Percentiles rank a stretch among this genome's conserved stretches.
These are phyloP conservation scores for Escarpia spicata DNA, from an alignment of 2,888 invertebrate genomes.

Conservation along the genomic window DNA sequence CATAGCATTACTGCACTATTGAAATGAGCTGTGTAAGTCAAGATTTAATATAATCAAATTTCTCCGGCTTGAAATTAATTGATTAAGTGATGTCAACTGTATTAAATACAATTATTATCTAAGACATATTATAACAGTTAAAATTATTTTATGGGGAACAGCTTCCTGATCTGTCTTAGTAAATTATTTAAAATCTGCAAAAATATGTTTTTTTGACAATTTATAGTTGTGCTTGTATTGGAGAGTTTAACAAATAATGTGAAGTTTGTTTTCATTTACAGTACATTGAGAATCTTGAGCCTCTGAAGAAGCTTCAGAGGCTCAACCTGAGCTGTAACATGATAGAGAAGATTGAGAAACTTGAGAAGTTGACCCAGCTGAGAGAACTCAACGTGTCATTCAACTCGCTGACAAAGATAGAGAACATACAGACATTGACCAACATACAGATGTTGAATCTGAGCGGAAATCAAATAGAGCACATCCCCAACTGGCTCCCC, in stretches of 20 bases:
- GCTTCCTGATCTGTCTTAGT: not conserved
- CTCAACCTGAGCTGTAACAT: constrained; percentile 59
- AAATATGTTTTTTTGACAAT: not conserved
- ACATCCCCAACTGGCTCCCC: constrained; percentile 59
- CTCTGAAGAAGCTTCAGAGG: constrained; percentile 53
- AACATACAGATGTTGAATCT: constrained; percentile 57
- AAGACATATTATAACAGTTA: too few species aligned
- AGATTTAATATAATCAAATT: too few species aligned
- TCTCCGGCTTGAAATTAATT: too few species aligned
- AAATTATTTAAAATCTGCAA: not conserved
- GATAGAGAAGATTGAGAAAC: constrained; percentile 62
- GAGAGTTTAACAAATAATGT: not conserved
- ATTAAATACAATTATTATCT: not conserved
- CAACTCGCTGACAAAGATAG: constrained; percentile 58
- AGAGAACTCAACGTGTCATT: constrained; percentile 59
- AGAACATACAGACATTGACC: constrained; percentile 56
- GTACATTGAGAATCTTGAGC: constrained; percentile 64
- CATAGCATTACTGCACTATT: too few species aligned
- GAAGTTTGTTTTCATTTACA: constrained; percentile 43
- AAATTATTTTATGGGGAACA: not conserved
- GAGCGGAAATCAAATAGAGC: constrained; percentile 58
- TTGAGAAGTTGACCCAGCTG: constrained; percentile 58
- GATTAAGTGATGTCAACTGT: too few species aligned
- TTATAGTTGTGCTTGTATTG: not conserved
- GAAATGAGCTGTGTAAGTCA: too few species aligned